A percentile compares a stretch with the other conserved stretches of the same genome.
phyloP scores from a whole-genome alignment of 2,888 invertebrate genomes.

The Diaprepes abbreviatus region DNA sequence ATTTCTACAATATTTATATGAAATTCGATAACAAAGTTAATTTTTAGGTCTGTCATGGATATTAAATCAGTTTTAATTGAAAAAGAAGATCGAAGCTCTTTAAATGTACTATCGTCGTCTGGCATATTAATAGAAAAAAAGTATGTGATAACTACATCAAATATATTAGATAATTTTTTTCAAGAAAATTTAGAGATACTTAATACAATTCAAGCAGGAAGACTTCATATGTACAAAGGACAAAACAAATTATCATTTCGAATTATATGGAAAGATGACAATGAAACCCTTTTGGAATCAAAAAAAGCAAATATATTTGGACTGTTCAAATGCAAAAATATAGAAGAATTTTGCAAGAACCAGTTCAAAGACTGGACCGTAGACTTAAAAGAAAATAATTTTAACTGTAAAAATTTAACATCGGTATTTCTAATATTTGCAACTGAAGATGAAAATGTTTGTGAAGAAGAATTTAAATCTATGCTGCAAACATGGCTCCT shows the following conservation, averaged over 20 bases:
- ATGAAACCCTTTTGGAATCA: conserved; percentile 22
- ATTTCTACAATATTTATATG: too few relatives aligned
- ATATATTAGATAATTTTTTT: conserved; percentile 30
- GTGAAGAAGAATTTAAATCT: conserved; percentile 38
- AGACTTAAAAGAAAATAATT: conserved; percentile 44
- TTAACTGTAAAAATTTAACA: conserved; percentile 32
- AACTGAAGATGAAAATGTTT: conserved; percentile 18
- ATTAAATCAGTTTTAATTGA: conserved; percentile 32
- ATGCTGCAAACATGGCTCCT: conserved; percentile 49
- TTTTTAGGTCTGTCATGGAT: conserved; percentile 31
- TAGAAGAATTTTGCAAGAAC: conserved; percentile 38
- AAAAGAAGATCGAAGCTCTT: conserved; percentile 23
- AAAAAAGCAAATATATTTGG: conserved; percentile 42
- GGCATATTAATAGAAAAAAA: conserved; percentile 49
- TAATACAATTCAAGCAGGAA: conserved; percentile 19
- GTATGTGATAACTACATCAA: conserved; percentile 50
- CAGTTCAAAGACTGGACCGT: conserved; percentile 51
- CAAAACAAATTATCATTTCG: conserved; percentile 8
- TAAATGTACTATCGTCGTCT: conserved; percentile 38
- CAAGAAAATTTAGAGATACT: not conserved
- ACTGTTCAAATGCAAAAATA: conserved; percentile 45
- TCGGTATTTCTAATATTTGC: conserved; percentile 51
- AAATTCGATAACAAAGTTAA: too few relatives aligned
- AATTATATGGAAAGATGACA: conserved; percentile 39
- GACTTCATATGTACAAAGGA: conserved; percentile 26